Evolutionary conservation across 2,888 invertebrate species (phyloP).

Genomic region (Elegia similella): DNA sequence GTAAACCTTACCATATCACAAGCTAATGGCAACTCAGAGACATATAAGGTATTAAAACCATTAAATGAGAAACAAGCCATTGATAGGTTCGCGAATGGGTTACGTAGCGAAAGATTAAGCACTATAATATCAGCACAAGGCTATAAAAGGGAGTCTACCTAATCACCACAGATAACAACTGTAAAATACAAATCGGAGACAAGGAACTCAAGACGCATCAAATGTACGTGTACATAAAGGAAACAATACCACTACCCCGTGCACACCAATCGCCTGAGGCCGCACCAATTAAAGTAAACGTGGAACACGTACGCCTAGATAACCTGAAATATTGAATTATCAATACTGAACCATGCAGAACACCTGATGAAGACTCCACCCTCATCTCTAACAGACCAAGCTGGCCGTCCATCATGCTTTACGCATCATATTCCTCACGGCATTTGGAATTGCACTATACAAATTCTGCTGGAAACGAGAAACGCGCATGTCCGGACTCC

Average conservation of each 20-base stretch:
- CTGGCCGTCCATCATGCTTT: background rate
- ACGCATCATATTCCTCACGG: background rate
- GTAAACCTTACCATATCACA: too few species aligned
- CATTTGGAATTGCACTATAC: background rate
- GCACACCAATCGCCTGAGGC: background rate
- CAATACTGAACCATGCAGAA: background rate
- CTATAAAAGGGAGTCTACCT: too few species aligned
- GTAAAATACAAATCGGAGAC: background rate
- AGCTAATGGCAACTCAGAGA: too few species aligned
- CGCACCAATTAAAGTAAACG: background rate
- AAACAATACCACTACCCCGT: slow-evolving; percentile 7
- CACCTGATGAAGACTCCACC: background rate
- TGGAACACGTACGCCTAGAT: slow-evolving; percentile 2
- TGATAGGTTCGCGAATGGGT: too few species aligned
- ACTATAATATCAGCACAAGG: too few species aligned
- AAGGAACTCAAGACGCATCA: background rate
- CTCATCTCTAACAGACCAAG: background rate
- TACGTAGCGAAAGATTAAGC: too few species aligned
- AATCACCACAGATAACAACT: slow-evolving; percentile 5
- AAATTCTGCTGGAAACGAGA: background rate
- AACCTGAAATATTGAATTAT: background rate
- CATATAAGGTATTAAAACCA: too few species aligned
- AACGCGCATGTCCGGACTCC: background rate
- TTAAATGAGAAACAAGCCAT: too few species aligned
- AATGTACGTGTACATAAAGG: background rate